Percentiles rank a stretch among this genome's conserved stretches.
phyloP scores from a whole-genome alignment of 2,113 vertebrate species.

The Phrynocephalus versicolor region DNA sequence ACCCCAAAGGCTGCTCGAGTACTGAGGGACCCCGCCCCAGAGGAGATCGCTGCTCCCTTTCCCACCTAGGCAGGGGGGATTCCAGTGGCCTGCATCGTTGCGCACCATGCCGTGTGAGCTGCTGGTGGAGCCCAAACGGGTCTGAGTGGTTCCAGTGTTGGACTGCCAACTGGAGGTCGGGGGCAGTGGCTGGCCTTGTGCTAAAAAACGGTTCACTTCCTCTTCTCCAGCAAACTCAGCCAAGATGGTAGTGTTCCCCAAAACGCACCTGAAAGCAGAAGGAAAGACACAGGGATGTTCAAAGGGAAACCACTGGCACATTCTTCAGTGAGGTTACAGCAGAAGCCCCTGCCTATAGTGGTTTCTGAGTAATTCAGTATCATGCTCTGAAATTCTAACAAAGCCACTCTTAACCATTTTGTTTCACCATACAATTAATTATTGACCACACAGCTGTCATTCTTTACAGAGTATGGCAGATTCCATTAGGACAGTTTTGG shows the following conservation, averaged over 20 bases:
- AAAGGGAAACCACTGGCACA: accelerated
- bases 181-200: conserved; percentile 93
- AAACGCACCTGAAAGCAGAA: conserved; percentile 85
- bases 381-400: background rate
- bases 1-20: conserved; percentile 96
- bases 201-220: conserved; percentile 96
- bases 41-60: conserved; percentile 90
- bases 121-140: conserved; percentile 82
- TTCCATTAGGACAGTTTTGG: too few species aligned
- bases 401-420: background rate
- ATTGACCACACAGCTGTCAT: background rate
- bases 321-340: accelerated
- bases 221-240: conserved; percentile 98
- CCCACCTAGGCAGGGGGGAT: conserved; percentile 79
- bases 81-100: conserved; percentile 85
- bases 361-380: background rate
- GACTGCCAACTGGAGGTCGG: conserved; percentile 96
- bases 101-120: conserved; percentile 85
- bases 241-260: conserved; percentile 99
- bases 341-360: background rate
- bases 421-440: background rate
- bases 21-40: conserved; percentile 93
- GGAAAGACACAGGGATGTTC: accelerated
- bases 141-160: conserved; percentile 85
- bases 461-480: too few species aligned